Conservation (phyloP, 1,140 invertebrate species). For the Nomia melanderi region DNA sequence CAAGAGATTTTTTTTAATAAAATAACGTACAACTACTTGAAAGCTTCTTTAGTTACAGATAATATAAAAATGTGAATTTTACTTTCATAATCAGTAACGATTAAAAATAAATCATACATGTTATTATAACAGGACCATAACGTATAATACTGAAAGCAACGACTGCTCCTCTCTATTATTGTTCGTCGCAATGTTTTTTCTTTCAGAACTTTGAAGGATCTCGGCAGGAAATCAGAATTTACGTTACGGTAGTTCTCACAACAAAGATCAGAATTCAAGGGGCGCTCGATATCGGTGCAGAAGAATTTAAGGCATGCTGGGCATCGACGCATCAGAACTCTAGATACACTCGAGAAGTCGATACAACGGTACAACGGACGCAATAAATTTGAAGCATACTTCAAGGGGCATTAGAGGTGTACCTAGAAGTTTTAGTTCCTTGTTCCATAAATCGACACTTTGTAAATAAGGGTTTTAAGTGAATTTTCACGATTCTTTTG, state of each 20-base stretch:
- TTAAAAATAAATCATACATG: no score
- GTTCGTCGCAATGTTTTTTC: no score
- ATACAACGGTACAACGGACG: neutral
- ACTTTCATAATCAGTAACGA: no score
- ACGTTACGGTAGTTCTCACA: neutral
- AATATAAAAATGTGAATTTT: no score
- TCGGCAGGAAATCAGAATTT: no score
- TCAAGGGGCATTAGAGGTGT: neutral
- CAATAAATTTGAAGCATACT: neutral
- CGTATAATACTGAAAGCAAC: no score
- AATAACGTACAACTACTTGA: no score
- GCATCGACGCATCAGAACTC: neutral
- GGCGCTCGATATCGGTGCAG: neutral
- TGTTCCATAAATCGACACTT: neutral
- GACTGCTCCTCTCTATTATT: no score
- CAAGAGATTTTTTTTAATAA: no score
- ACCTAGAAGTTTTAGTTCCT: neutral
- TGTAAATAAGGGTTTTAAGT: neutral
- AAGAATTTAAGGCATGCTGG: neutral
- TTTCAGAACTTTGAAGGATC: neutral
- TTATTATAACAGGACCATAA: no score
- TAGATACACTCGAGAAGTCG: neutral
- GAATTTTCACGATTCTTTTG: neutral
- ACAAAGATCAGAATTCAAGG: neutral
- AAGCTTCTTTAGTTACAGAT: no score